phyloP scores from a whole-genome alignment of 2,797 vertebrate species.

The Limnodromus scolopaceus region DNA sequence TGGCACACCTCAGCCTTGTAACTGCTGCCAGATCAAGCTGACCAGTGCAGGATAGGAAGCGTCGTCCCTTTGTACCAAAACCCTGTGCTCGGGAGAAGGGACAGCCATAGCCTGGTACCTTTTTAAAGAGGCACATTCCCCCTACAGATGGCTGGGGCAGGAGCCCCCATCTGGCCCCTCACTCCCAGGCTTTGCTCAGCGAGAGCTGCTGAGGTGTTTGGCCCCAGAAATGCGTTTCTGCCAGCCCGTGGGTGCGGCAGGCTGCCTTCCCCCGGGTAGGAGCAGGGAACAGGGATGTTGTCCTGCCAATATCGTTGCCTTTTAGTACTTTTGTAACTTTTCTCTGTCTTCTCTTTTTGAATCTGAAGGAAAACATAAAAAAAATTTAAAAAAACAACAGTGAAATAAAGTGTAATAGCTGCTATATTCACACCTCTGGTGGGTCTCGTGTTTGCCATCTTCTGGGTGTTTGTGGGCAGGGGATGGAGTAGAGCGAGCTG shows the following conservation, averaged over 20 bases:
- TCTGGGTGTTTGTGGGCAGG: neutral
- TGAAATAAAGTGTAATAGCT: slow-evolving; percentile 48
- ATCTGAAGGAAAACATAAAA: slow-evolving; percentile 34
- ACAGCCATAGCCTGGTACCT: neutral
- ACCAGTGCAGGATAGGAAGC: neutral
- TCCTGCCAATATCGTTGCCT: slow-evolving; percentile 45
- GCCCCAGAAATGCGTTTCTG: neutral
- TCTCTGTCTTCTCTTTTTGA: slow-evolving; percentile 46
- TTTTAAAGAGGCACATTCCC: neutral
- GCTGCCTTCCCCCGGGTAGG: neutral
- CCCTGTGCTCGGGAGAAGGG: neutral
- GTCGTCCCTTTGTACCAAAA: neutral
- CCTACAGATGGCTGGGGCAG: neutral
- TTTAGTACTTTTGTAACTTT: slow-evolving; percentile 72
- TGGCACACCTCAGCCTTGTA: slow-evolving; percentile 14
- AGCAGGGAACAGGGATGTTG: neutral
- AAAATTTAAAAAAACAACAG: neutral
- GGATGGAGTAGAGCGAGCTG: accelerated
- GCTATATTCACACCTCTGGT: neutral
- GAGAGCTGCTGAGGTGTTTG: neutral
- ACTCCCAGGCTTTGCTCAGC: neutral
- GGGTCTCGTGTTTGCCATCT: neutral
- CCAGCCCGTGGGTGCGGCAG: neutral
- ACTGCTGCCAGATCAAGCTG: neutral
- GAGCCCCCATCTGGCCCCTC: neutral